Conservation (phyloP, 2,888 invertebrate species). For the Prostheceraeus crozeri region DNA sequence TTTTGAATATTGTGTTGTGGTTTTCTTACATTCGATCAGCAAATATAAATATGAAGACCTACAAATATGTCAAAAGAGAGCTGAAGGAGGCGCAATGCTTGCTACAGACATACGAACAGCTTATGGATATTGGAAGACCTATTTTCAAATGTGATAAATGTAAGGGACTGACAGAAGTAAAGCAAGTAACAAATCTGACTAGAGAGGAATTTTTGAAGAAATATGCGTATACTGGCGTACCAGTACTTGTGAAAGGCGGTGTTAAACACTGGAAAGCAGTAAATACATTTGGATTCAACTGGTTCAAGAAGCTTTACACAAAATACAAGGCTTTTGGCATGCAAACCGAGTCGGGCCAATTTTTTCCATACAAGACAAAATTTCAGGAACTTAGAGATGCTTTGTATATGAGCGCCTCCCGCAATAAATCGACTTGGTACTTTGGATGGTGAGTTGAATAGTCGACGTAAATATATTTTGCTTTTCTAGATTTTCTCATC, state of each 20-base stretch:
- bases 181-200: constrained; percentile 60
- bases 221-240: constrained; percentile 71
- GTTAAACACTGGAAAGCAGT: constrained; percentile 71
- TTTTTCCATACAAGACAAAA: constrained; percentile 75
- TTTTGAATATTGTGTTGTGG: constrained; percentile 1
- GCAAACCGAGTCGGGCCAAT: constrained; percentile 73
- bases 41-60: neutral
- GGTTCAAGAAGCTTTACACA: constrained; percentile 47
- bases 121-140: constrained; percentile 1
- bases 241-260: constrained; percentile 71
- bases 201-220: constrained; percentile 65
- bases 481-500: no score
- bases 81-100: neutral
- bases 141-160: neutral
- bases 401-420: constrained; percentile 66
- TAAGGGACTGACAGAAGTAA: neutral
- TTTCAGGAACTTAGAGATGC: constrained; percentile 70
- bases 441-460: no score
- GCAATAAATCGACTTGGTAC: constrained; percentile 73
- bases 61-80: neutral
- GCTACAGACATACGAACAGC: neutral
- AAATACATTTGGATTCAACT: constrained; percentile 52
- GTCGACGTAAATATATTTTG: no score
- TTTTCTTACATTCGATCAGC: neutral
- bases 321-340: constrained; percentile 63